Evolutionary conservation across 2,888 invertebrate genomes (phyloP), one percentile per base, ranked within the genome.

Genomic region (Acanthosepion pharaonis): DNA sequence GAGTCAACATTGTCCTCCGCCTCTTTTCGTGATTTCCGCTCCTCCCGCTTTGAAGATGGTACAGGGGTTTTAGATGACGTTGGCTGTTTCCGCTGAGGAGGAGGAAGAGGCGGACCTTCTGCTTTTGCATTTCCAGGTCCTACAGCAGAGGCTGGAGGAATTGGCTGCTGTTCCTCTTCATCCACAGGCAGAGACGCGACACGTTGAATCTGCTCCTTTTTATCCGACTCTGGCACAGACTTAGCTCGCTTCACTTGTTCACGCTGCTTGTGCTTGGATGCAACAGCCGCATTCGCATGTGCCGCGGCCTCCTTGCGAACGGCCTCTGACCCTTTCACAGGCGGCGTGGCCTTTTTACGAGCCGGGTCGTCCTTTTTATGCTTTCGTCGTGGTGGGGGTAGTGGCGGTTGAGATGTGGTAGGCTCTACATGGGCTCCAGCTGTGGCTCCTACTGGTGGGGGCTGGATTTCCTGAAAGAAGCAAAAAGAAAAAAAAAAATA

Each of bases 321-420:
- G 78, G 78, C 78, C 78, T 78, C 78, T 78, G 78, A 78, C 78
- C 78, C 78, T 78, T 78, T 78, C 78, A 78, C 78, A 78, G 78
- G 78, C 78, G 78, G 78, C 33, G 78, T 78, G 78, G 78, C 78
- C n/a, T 78, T 78, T 78, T 78, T 78, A 15, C 49, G 48, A 48
- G 92, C 53, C 9, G 93, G 48, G 53, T 49, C n/a, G 11, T 49
- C 93, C 51, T 93, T 93, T 51, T 53, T 48, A 49, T 53, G 93
- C 53, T 93, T 93, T 49, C 93, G 93, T 18, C 93, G 93, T 28
- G 93, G 93, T 28, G 93, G 93, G 28, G 93, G 93, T 11, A 93
- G 28, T n/a, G 93, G 93, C 15, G 93, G 93, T 49, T 93, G 93
- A 11, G 93, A 93, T 15, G 53, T 53, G 53, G 53, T 53, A 18